These are phyloP conservation scores for Dione vanillae DNA, from an alignment of 2,888 invertebrate genomes.

Conservation along the genomic window DNA sequence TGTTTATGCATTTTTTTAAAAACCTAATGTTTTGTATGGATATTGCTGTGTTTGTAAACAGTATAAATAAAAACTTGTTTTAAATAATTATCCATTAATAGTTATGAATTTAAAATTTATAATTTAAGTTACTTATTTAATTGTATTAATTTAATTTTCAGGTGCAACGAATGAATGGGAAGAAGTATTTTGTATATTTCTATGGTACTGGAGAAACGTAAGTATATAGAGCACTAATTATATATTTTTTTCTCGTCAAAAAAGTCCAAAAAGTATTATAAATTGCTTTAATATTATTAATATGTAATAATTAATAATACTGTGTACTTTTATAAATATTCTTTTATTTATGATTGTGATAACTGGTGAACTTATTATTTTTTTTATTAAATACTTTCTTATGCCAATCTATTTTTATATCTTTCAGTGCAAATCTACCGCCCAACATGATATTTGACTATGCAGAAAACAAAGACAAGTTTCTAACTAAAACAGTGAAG, in stretches of 20 bases:
- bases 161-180: conserved; percentile 87
- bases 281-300: no score
- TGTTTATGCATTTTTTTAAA: no score
- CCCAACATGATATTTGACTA: conserved; percentile 94
- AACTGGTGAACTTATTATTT: background rate
- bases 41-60: background rate
- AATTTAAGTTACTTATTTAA: background rate
- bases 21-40: background rate
- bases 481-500: conserved; percentile 90
- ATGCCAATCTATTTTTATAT: background rate
- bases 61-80: background rate
- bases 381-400: background rate
- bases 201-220: conserved; percentile 97
- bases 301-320: no score
- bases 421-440: conserved; percentile 88
- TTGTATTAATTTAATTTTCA: conserved; percentile 59
- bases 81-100: background rate
- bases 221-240: conserved; percentile 65
- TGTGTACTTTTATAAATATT: no score
- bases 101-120: no score
- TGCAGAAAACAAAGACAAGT: conserved; percentile 90
- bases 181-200: conserved; percentile 94
- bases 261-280: no score
- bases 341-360: no score
- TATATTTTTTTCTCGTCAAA: no score